phyloP scores from a whole-genome alignment of 2,888 invertebrate species.

The Miltochrista miniata region DNA sequence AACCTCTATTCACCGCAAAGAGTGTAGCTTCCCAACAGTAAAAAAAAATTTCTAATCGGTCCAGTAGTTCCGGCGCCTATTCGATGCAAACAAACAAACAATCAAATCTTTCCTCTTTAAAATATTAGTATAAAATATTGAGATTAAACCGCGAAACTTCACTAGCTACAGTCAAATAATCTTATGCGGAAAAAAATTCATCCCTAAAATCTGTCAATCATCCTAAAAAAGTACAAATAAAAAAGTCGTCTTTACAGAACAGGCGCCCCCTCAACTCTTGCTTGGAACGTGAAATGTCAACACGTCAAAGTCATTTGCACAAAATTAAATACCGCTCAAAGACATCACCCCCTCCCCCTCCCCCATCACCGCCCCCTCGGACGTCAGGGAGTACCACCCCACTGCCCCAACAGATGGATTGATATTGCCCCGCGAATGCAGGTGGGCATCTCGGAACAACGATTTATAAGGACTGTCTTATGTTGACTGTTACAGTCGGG shows the following conservation, averaged over 20 bases:
- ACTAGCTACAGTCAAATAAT: too few relatives aligned
- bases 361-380: conserved; percentile 28
- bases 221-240: not conserved
- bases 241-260: not conserved
- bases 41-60: too few relatives aligned
- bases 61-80: too few relatives aligned
- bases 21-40: too few relatives aligned
- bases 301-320: conserved; percentile 72
- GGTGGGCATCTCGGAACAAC: conserved; percentile 71
- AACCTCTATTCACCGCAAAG: too few relatives aligned
- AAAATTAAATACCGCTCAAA: conserved; percentile 77
- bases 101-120: too few relatives aligned
- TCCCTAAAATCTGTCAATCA: not conserved
- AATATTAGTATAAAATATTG: too few relatives aligned
- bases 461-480: conserved; percentile 61
- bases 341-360: conserved; percentile 46
- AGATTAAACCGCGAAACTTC: too few relatives aligned
- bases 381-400: conserved; percentile 38
- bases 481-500: conserved; percentile 29
- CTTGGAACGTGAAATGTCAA: conserved; percentile 25
- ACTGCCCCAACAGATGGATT: conserved; percentile 65
- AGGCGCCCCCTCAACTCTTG: conserved; percentile 7
- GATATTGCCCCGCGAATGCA: conserved; percentile 76
- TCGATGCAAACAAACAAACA: too few relatives aligned
- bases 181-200: not conserved